A percentile compares a stretch with the other conserved stretches of the same genome.
phyloP scores from a whole-genome alignment of 1,140 invertebrate species.

The Hetaerina americana region DNA sequence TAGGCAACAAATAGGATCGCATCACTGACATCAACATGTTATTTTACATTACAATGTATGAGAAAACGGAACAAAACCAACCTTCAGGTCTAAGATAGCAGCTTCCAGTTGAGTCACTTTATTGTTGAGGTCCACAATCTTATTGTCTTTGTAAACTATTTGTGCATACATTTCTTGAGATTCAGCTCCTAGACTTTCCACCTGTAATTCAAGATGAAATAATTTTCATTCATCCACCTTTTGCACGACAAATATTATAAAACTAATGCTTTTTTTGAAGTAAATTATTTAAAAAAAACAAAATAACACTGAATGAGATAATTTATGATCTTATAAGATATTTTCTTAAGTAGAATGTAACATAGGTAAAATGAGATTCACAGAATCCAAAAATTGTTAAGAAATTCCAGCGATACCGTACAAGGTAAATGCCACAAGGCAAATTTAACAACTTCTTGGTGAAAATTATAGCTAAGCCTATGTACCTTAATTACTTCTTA shows the following conservation, averaged over 20 bases:
- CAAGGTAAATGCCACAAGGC: too few relatives aligned
- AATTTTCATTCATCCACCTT: neutral
- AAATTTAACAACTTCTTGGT: too few relatives aligned
- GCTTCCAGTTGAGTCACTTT: slow-evolving; percentile 34
- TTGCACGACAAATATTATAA: neutral
- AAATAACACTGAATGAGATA: neutral
- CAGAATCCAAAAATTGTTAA: neutral
- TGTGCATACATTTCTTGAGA: slow-evolving; percentile 35
- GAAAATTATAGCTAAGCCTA: too few relatives aligned
- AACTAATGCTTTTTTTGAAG: neutral
- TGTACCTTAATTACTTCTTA: too few relatives aligned
- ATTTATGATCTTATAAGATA: neutral
- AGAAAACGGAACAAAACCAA: too few relatives aligned
- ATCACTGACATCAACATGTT: too few relatives aligned
- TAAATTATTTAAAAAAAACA: too few relatives aligned
- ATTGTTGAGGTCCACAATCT: slow-evolving; percentile 36
- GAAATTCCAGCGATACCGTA: neutral
- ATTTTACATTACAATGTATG: too few relatives aligned
- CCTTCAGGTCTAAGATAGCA: slow-evolving; percentile 33
- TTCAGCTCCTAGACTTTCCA: neutral
- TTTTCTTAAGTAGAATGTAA: neutral
- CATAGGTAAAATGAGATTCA: neutral
- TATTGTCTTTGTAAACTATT: slow-evolving; percentile 36
- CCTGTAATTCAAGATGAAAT: neutral
- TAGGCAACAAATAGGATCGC: too few relatives aligned